These are phyloP conservation scores for Urocitellus parryii DNA, from an alignment of 2,113 vertebrate genomes.

Conservation along the genomic window DNA sequence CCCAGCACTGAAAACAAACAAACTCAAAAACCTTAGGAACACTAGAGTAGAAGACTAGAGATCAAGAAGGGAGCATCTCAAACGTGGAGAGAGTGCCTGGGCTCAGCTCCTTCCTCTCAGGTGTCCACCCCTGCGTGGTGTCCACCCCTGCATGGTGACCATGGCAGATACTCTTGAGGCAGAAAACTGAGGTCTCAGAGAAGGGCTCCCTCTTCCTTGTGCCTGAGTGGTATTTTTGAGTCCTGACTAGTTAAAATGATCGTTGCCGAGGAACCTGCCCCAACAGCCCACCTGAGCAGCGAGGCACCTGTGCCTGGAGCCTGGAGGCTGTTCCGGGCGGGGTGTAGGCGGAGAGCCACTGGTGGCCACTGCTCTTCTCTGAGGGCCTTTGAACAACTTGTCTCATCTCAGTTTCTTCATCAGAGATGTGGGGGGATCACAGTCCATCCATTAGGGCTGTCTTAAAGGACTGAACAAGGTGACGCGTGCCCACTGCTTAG, in stretches of 20 bases:
- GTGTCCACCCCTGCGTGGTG: background rate
- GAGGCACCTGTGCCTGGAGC: background rate
- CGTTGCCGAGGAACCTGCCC: too few species aligned
- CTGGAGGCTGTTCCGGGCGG: background rate
- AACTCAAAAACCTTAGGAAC: background rate
- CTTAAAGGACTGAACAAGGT: background rate
- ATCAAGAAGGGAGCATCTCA: background rate
- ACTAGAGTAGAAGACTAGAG: background rate
- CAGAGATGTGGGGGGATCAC: background rate
- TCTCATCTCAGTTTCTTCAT: background rate
- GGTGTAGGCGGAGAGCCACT: rapidly evolving
- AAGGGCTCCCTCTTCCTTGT: background rate
- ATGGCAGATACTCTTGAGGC: background rate
- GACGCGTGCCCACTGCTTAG: rapidly evolving
- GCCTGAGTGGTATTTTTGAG: background rate
- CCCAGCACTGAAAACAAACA: too few species aligned
- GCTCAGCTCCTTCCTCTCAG: too few species aligned
- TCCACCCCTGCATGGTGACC: background rate
- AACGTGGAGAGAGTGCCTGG: too few species aligned
- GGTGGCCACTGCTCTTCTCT: background rate
- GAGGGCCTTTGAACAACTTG: background rate
- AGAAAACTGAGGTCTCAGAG: background rate
- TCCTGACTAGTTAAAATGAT: background rate
- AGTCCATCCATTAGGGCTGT: background rate
- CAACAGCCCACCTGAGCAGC: background rate